Percentiles rank a stretch among this genome's conserved stretches.
Evolutionary conservation across 2,888 invertebrate species (phyloP).

Genomic region (Athalia cordata): DNA sequence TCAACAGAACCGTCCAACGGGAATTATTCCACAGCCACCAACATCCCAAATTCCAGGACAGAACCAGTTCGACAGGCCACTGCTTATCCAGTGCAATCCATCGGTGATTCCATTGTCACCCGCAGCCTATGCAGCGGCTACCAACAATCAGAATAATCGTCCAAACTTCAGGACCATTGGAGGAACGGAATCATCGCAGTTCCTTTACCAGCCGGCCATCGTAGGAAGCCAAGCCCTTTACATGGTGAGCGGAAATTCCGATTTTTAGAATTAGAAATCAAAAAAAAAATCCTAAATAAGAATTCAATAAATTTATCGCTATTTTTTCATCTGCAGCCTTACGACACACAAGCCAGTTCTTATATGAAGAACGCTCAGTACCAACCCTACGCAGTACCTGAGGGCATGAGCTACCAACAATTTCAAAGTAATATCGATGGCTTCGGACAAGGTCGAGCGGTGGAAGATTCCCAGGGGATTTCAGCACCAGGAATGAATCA

Average conservation of each 20-base stretch:
- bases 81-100: conserved; percentile 30
- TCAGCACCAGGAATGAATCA: neutral
- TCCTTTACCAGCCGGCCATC: neutral
- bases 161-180: neutral
- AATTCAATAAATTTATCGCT: neutral
- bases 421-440: neutral
- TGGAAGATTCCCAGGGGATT: neutral
- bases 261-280: neutral
- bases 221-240: neutral
- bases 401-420: neutral
- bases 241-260: neutral
- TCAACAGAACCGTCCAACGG: neutral
- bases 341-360: no score
- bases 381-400: neutral
- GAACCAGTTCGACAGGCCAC: neutral
- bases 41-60: no score
- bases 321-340: neutral
- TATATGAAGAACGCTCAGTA: neutral
- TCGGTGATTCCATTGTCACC: conserved; percentile 8
- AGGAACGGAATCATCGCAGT: conserved; percentile 2
- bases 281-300: neutral
- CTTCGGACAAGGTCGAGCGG: neutral
- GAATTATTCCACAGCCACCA: no score
- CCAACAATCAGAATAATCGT: neutral
- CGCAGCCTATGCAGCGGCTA: neutral